A percentile compares a stretch with the other conserved stretches of the same genome.
These are phyloP conservation scores for Tamandua tetradactyla DNA, from an alignment of 2,797 vertebrate genomes.

Conservation along the genomic window DNA sequence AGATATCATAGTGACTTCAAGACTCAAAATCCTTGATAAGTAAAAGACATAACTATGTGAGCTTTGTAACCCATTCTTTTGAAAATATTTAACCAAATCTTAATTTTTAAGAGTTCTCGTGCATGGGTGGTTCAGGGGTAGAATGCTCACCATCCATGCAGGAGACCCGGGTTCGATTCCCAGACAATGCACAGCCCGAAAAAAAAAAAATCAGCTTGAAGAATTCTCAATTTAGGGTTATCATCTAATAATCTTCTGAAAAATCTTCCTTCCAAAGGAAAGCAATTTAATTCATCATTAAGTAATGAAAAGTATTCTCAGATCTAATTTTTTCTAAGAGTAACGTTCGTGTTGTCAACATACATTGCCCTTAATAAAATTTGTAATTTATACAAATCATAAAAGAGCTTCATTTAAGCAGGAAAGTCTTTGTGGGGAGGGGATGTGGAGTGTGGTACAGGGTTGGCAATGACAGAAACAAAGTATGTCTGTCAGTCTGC, in stretches of 20 bases:
- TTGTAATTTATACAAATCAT: background rate
- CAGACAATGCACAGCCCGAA: no score
- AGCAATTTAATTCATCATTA: background rate
- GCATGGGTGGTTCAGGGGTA: no score
- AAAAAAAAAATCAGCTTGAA: no score
- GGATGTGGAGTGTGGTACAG: background rate
- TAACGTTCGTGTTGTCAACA: background rate
- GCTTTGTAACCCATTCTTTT: background rate
- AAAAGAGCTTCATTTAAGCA: background rate
- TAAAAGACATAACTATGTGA: background rate
- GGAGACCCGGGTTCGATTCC: no score
- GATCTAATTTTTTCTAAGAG: background rate
- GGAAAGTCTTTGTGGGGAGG: background rate
- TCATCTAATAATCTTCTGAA: constrained; percentile 26
- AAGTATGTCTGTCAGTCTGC: background rate
- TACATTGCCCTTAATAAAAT: background rate
- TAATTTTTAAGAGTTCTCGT: constrained; percentile 22
- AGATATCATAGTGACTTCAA: background rate
- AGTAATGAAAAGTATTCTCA: background rate
- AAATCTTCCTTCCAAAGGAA: background rate
- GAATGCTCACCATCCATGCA: no score
- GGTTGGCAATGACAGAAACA: background rate
- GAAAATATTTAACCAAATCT: constrained; percentile 10
- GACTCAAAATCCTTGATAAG: background rate
- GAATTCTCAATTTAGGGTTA: constrained; percentile 22